Evolutionary conservation across 2,888 invertebrate species (phyloP).

Genomic region (Thecocarcelia acutangulata): DNA sequence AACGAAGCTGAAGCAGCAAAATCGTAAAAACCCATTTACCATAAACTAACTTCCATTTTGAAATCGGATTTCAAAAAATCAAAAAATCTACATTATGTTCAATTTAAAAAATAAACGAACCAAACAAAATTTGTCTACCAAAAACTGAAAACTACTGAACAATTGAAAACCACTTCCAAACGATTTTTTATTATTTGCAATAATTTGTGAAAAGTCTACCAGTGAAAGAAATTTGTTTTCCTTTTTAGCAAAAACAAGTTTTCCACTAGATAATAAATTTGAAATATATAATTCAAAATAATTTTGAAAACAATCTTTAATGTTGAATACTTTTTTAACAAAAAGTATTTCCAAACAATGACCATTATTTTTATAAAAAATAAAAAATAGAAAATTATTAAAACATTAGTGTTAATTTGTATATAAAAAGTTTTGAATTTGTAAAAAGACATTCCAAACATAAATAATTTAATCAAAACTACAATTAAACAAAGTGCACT

Average conservation of each 20-base stretch:
- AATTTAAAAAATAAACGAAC: slow-evolving; percentile 47
- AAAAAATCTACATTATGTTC: slow-evolving; percentile 38
- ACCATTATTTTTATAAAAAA: slow-evolving; percentile 59
- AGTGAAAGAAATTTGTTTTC: slow-evolving; percentile 54
- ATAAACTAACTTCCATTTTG: slow-evolving; percentile 61
- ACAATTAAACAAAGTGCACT: slow-evolving; percentile 60
- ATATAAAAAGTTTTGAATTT: slow-evolving; percentile 29
- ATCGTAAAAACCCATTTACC: slow-evolving; percentile 51
- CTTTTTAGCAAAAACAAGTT: slow-evolving; percentile 52
- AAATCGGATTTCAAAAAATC: slow-evolving; percentile 42
- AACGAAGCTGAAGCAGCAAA: slow-evolving; percentile 56
- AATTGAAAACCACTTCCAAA: slow-evolving; percentile 54
- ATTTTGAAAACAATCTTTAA: slow-evolving; percentile 7
- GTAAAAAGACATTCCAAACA: neutral
- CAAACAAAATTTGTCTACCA: slow-evolving; percentile 55
- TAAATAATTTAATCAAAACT: slow-evolving; percentile 5
- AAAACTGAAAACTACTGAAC: neutral
- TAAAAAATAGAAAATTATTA: slow-evolving; percentile 6
- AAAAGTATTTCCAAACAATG: slow-evolving; percentile 50
- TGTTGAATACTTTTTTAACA: slow-evolving; percentile 31
- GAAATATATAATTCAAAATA: slow-evolving; percentile 9
- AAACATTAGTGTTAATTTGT: slow-evolving; percentile 33
- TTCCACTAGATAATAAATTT: slow-evolving; percentile 53
- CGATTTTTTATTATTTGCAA: neutral
- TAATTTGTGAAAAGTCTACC: slow-evolving; percentile 44